Evolutionary conservation across 2,888 invertebrate species (phyloP), one percentile per base, ranked within the genome.

Genomic region (Nomada fucata): DNA sequence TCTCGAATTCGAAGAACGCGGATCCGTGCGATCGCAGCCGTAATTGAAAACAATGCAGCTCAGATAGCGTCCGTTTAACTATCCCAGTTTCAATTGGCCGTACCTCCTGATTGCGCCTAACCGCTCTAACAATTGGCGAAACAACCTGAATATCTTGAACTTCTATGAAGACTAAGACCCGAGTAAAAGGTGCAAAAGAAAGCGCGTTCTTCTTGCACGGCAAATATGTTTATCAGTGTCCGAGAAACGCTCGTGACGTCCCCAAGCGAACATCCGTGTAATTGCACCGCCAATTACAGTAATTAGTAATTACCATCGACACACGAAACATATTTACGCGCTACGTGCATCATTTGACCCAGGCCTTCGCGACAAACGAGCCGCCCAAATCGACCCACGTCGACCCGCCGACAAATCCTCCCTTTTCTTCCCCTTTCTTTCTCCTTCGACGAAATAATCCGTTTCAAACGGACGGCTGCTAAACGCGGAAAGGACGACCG

Each of bases 21-120:
- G 18, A 76, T 69, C 26, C 67, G 44, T 13, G 9, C 29, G 65
- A 79, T 78, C 67, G 47, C 36, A 1, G n/a, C 60, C 1, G n/a
- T 47, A 69, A 77, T 60, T 59, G 64, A 42, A 36, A 52, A 2
- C 63, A 2, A 70, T 26, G n/a, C 42, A 15, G 15, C n/a, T 13
- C 61, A 53, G 29, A 70, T 23, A 26, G 13, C 13, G 29, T 36
- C n/a, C 23, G 20, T 13, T 50, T 15, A 10, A 20, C 52, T 29
- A 13, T 15, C n/a, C 10, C 18, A 52, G 29, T 61, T 61, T 9
- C 60, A 23, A 61, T 71, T 23, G 71, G 10, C 42, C 18, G 70
- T 64, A 64, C 36, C 10, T 23, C 36, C 55, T 64, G 53, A 72
- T 72, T 55, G 23, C 11, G 3, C 10, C 15, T 55, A 10, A 23